These are phyloP conservation scores for Apamea crenata DNA, from an alignment of 2,888 invertebrate species.

Conservation along the genomic window DNA sequence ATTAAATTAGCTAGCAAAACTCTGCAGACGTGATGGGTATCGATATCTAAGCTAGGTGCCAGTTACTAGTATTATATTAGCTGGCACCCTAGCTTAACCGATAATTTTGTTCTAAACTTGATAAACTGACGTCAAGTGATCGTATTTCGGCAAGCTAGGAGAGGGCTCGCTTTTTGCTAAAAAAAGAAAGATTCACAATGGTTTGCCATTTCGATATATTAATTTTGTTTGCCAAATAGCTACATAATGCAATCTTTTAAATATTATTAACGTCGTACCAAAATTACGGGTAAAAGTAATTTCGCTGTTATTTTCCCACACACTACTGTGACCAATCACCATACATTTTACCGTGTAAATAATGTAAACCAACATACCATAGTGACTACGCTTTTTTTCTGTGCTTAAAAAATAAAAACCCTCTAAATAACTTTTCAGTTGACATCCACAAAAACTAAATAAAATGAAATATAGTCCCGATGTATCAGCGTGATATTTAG, in stretches of 20 bases:
- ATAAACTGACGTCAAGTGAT: not conserved
- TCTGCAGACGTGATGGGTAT: too few species aligned
- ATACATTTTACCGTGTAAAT: not conserved
- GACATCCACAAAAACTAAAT: slow-evolving; percentile 28
- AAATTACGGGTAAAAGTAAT: not conserved
- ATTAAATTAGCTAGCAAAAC: too few species aligned
- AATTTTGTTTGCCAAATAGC: not conserved
- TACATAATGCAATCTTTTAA: not conserved
- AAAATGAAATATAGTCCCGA: slow-evolving; percentile 45
- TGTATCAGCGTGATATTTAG: slow-evolving; percentile 56
- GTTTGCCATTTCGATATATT: not conserved
- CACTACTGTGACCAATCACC: not conserved
- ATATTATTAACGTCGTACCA: not conserved
- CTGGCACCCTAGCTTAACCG: not conserved
- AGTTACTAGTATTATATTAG: not conserved
- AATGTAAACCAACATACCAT: not conserved
- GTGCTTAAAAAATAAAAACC: not conserved
- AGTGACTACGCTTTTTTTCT: not conserved
- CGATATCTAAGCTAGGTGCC: not conserved
- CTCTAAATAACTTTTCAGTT: slow-evolving; percentile 24
- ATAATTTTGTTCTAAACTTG: not conserved
- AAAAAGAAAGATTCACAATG: not conserved
- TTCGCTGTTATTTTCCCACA: not conserved
- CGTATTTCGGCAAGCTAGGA: not conserved
- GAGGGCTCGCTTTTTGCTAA: not conserved